Conservation (phyloP, 2,888 invertebrate species). For the Sinelater perroti region DNA sequence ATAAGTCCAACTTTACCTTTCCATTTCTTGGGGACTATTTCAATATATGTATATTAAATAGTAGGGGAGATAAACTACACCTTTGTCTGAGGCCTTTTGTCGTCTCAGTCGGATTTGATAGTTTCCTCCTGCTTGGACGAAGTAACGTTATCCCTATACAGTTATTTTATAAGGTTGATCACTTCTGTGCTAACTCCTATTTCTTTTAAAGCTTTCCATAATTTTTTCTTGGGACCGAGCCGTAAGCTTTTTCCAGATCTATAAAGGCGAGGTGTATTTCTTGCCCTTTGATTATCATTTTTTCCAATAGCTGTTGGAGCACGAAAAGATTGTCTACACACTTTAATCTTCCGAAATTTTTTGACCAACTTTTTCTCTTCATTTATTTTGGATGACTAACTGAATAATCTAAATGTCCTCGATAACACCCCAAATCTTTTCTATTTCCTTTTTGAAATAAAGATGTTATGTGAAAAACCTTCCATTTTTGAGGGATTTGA, state of each 20-base stretch:
- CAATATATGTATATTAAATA: no score
- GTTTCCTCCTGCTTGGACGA: no score
- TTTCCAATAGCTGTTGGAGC: conserved; percentile 1
- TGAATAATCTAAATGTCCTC: conserved; percentile 1
- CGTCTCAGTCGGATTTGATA: no score
- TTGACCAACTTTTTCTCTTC: neutral
- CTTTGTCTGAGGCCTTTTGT: no score
- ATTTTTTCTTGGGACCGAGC: neutral
- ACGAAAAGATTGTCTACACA: conserved; percentile 1
- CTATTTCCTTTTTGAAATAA: neutral
- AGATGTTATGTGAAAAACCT: neutral
- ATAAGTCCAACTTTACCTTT: no score
- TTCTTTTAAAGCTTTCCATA: neutral
- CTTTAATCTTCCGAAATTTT: no score
- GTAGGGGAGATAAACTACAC: no score
- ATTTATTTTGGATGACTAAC: conserved; percentile 1
- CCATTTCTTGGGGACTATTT: no score
- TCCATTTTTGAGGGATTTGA: neutral
- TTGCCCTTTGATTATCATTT: neutral
- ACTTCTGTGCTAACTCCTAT: neutral
- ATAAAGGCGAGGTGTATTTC: conserved; percentile 1
- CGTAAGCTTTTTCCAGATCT: neutral
- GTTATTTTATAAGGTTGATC: no score
- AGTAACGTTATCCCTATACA: no score
- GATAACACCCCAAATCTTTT: neutral